Conservation (phyloP, 2,888 invertebrate species). For the Yponomeuta malinellus region DNA sequence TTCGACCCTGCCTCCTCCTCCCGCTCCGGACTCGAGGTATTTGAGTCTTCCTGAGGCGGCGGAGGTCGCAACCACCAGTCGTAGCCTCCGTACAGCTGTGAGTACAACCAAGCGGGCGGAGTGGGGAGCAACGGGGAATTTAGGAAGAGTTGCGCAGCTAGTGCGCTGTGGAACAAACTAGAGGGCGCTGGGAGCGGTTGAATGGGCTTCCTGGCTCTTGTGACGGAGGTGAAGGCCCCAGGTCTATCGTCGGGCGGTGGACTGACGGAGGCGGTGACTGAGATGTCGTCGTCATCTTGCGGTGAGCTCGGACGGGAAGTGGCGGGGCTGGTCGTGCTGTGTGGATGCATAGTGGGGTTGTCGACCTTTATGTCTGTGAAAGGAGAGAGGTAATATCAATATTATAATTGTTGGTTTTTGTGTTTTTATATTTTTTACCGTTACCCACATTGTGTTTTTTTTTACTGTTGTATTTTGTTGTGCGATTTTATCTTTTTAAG, state of each 20-base stretch:
- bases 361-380: slow-evolving; percentile 57
- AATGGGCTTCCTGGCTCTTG: slow-evolving; percentile 58
- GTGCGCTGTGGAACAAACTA: slow-evolving; percentile 62
- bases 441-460: too few species aligned
- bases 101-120: slow-evolving; percentile 86
- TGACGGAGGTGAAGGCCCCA: slow-evolving; percentile 72
- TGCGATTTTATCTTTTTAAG: too few species aligned
- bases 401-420: too few species aligned
- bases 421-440: too few species aligned
- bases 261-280: slow-evolving; percentile 77
- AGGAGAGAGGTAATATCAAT: background rate
- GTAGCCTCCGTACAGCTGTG: slow-evolving; percentile 83
- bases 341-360: slow-evolving; percentile 73
- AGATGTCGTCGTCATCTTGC: slow-evolving; percentile 78
- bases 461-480: too few species aligned
- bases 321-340: slow-evolving; percentile 83
- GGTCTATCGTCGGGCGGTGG: slow-evolving; percentile 72
- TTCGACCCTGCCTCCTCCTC: slow-evolving; percentile 56
- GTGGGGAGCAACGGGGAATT: slow-evolving; percentile 85
- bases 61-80: slow-evolving; percentile 81
- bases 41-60: slow-evolving; percentile 57
- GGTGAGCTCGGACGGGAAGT: slow-evolving; percentile 77
- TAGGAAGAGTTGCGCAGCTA: slow-evolving; percentile 83
- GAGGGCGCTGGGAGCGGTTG: slow-evolving; percentile 68
- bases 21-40: slow-evolving; percentile 50